These are phyloP conservation scores for Lampropteryx suffumata DNA, from an alignment of 2,888 invertebrate genomes.

Conservation along the genomic window DNA sequence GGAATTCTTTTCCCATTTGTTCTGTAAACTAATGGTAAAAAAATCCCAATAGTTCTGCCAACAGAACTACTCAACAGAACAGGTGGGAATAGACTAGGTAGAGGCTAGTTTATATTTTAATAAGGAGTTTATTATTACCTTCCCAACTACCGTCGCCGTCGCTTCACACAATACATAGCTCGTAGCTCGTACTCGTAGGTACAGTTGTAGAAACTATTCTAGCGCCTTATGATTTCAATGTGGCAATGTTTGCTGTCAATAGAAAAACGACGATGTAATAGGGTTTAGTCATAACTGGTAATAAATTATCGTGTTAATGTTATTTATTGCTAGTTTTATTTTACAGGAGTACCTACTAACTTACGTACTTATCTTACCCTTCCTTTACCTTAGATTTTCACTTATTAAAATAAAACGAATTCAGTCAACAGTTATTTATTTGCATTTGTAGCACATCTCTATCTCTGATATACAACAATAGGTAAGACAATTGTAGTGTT, in stretches of 20 bases:
- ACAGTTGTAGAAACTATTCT: background rate
- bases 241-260: background rate
- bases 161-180: too few species aligned
- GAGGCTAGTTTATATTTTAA: too few species aligned
- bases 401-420: slow-evolving; percentile 9
- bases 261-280: slow-evolving; percentile 34
- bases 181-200: too few species aligned
- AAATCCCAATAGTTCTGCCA: too few species aligned
- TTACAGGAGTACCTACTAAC: background rate
- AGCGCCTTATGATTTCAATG: background rate
- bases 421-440: slow-evolving; percentile 47
- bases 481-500: background rate
- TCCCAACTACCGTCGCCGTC: too few species aligned
- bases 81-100: too few species aligned
- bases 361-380: too few species aligned
- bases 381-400: too few species aligned
- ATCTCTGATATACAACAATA: background rate
- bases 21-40: too few species aligned
- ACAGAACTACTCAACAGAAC: too few species aligned
- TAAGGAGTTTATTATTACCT: too few species aligned
- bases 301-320: slow-evolving; percentile 53
- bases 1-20: too few species aligned
- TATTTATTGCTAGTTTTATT: slow-evolving; percentile 46
- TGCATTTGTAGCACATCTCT: slow-evolving; percentile 32
- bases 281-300: slow-evolving; percentile 37